Conservation (phyloP, 2,113 vertebrate species). For the Trematomus loennbergii region DNA sequence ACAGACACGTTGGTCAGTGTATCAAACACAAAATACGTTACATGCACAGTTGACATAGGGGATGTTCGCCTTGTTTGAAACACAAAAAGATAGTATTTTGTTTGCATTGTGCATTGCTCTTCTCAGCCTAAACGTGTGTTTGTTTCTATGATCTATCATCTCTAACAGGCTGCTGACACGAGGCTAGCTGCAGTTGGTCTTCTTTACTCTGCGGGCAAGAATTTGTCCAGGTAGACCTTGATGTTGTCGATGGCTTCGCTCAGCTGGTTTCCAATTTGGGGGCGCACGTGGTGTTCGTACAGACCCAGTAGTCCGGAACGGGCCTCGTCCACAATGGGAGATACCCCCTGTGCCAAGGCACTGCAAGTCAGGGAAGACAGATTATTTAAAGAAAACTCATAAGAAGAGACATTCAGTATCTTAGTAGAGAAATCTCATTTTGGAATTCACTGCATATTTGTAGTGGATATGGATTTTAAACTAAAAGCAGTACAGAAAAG, state of each 20-base stretch:
- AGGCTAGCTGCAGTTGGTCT: slow-evolving; percentile 9
- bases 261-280: slow-evolving; percentile 58
- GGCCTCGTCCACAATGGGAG: slow-evolving; percentile 69
- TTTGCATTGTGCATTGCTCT: slow-evolving; percentile 58
- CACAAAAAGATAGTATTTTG: slow-evolving; percentile 44
- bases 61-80: slow-evolving; percentile 47
- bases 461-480: no score
- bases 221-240: slow-evolving; percentile 67
- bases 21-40: slow-evolving; percentile 73
- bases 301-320: slow-evolving; percentile 62
- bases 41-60: slow-evolving; percentile 72
- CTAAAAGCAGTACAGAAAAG: no score
- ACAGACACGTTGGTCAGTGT: slow-evolving; percentile 68
- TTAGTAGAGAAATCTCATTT: not conserved
- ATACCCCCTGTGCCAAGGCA: slow-evolving; percentile 50
- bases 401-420: not conserved
- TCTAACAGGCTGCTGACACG: slow-evolving; percentile 32
- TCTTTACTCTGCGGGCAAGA: slow-evolving; percentile 67
- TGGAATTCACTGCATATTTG: not conserved
- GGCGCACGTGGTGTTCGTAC: slow-evolving; percentile 75
- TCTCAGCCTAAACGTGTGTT: slow-evolving; percentile 47
- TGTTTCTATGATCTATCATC: slow-evolving; percentile 56
- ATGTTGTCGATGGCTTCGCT: slow-evolving; percentile 48
- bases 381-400: not conserved
- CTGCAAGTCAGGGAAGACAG: slow-evolving; percentile 56